Base-by-base conservation (phyloP, 2,797 vertebrate genomes). In the Acrocephalus scirpaceus region DNA sequence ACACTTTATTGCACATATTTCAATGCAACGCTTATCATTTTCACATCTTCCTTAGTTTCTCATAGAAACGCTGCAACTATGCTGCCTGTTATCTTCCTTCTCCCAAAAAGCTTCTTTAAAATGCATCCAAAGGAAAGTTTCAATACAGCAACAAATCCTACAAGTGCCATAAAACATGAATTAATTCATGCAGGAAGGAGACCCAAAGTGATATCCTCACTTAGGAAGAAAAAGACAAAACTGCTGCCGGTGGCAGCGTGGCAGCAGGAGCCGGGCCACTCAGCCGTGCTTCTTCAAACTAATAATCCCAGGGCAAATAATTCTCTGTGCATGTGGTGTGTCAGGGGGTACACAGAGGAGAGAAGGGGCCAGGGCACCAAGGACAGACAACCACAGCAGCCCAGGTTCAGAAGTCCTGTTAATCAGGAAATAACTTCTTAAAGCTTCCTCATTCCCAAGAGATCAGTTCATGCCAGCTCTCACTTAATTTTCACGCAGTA, bases 241-340 rank as follows among this genome's bases (percentile, higher is more conserved):
- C 8, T 16, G 65, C 53, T 76, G 76, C 9, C 0, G 1, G 12
- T 7, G 48, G 7, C 0, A 1, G 47, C 6, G 61, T 4, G 19
- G 44, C 57, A 57, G 23, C 34, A 45, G 34, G 14, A 67, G 15
- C 38, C 3, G 1, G 13, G 25, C 23, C 20, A 2, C 72, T 30
- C 38, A 25, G 44, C 27, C 11, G 7, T 32, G 53, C 30, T 11
- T 27, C 61, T 44, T 40, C 48, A 4, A 16, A 26, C 17, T 3
- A 21, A 25, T 3, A 21, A 25, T 42, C 21, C 34, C 34, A 26
- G 18, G 17, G 29, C 65, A 36, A 27, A 7, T 2, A 36, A 13
- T 36, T 22, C 50, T 23, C 44, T 11, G 26, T 9, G n/a, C 53
- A 3, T 4, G 8, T 0, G 7, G 26, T 3, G 30, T 18, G 23